These are phyloP conservation scores for Leptopilina clavipes DNA, from an alignment of 1,140 invertebrate species.

Conservation along the genomic window DNA sequence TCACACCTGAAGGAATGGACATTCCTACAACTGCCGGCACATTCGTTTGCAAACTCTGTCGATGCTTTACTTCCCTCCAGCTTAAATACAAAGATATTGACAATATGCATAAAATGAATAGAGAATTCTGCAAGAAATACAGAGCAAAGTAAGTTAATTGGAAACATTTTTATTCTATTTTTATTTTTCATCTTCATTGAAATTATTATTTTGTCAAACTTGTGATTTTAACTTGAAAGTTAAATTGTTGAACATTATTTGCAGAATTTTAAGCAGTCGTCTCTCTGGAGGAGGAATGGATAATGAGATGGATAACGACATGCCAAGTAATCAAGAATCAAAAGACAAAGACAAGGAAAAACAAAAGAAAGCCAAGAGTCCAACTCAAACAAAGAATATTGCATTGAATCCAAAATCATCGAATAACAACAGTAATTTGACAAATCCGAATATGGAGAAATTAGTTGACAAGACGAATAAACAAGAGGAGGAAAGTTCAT, in stretches of 20 bases:
- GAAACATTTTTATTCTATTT: too few species aligned
- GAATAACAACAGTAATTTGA: slow-evolving; percentile 43
- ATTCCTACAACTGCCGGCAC: slow-evolving; percentile 76
- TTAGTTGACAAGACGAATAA: slow-evolving; percentile 60
- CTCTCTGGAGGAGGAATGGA: slow-evolving; percentile 81
- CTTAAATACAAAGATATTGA: slow-evolving; percentile 77
- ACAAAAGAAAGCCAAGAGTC: slow-evolving; percentile 73
- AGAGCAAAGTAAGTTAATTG: slow-evolving; percentile 78
- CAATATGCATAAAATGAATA: slow-evolving; percentile 74
- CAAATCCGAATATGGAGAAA: slow-evolving; percentile 58
- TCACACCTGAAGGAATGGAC: slow-evolving; percentile 80
- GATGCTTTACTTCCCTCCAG: slow-evolving; percentile 83
- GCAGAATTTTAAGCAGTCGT: slow-evolving; percentile 81
- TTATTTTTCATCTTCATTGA: slow-evolving; percentile 40
- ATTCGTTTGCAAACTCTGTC: slow-evolving; percentile 86
- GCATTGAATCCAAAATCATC: slow-evolving; percentile 59
- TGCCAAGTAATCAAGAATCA: slow-evolving; percentile 53
- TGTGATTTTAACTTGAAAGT: too few species aligned
- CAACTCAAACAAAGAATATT: slow-evolving; percentile 46
- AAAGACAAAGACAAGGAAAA: slow-evolving; percentile 75
- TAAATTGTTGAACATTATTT: slow-evolving; percentile 49
- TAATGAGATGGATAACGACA: slow-evolving; percentile 76
- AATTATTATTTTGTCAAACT: too few species aligned
- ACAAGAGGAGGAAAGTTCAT: slow-evolving; percentile 46
- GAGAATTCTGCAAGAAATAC: slow-evolving; percentile 80